phyloP scores from a whole-genome alignment of 1,140 invertebrate species.

The Achatina immaculata region DNA sequence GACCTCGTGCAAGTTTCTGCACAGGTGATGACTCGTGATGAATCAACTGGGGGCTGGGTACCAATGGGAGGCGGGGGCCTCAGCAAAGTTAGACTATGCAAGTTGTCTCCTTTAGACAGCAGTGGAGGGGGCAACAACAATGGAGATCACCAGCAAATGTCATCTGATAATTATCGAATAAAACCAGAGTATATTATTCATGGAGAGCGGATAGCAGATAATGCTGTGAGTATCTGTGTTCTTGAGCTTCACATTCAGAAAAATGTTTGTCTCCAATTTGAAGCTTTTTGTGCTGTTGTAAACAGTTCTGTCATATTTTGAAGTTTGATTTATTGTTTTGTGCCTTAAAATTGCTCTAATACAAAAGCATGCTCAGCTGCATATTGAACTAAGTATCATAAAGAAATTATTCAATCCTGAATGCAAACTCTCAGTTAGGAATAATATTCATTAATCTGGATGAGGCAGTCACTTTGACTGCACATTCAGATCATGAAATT shows the following conservation, averaged over 20 bases:
- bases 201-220: slow-evolving; percentile 35
- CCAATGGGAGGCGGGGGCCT: slow-evolving; percentile 93
- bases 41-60: slow-evolving; percentile 95
- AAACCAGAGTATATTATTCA: slow-evolving; percentile 36
- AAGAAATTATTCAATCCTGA: no score
- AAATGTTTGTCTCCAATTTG: neutral
- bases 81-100: slow-evolving; percentile 77
- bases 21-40: slow-evolving; percentile 98
- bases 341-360: no score
- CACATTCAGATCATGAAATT: no score
- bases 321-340: no score
- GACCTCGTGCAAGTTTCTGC: slow-evolving; percentile 95
- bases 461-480: no score
- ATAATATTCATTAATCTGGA: no score
- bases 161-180: slow-evolving; percentile 3
- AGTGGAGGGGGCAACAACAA: neutral
- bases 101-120: slow-evolving; percentile 47
- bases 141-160: slow-evolving; percentile 8
- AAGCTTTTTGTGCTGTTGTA: neutral
- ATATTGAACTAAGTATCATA: no score
- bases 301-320: no score
- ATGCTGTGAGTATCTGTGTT: slow-evolving; percentile 7
- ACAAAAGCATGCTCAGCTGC: no score
- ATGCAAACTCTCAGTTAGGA: no score
- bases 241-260: neutral